Conservation (phyloP, 2,113 vertebrate genomes). For the Conger conger region DNA sequence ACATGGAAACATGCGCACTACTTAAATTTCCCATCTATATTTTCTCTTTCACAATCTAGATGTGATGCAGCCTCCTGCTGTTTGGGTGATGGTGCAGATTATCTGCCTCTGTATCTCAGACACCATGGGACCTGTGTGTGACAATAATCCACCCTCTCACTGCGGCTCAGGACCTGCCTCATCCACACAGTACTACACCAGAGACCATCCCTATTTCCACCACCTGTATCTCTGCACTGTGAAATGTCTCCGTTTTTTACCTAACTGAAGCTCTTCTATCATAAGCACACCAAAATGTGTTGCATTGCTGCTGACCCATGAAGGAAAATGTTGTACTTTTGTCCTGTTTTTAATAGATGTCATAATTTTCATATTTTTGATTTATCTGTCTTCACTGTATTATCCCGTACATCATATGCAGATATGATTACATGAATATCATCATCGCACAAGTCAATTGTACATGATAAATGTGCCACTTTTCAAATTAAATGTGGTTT, state of each 20-base stretch:
- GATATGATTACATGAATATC: too few relatives aligned
- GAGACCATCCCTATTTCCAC: slow-evolving; percentile 19
- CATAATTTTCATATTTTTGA: not conserved
- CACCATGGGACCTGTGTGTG: slow-evolving; percentile 35
- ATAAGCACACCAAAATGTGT: not conserved
- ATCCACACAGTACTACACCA: slow-evolving; percentile 26
- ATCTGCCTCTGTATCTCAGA: slow-evolving; percentile 39
- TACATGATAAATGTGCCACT: not conserved
- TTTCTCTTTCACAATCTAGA: slow-evolving; percentile 50
- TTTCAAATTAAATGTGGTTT: not conserved
- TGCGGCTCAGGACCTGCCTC: not conserved
- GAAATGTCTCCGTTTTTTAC: not conserved
- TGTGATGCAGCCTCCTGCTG: slow-evolving; percentile 44
- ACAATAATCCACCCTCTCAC: slow-evolving; percentile 49
- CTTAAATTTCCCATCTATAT: slow-evolving; percentile 41
- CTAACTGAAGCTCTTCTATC: not conserved
- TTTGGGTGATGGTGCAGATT: slow-evolving; percentile 51
- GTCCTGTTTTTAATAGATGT: not conserved
- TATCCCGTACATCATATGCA: too few relatives aligned
- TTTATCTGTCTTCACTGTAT: too few relatives aligned
- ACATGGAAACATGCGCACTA: not conserved
- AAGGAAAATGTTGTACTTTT: not conserved
- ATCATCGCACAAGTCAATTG: not conserved
- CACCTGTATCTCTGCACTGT: not conserved
- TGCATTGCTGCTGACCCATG: not conserved